These are phyloP conservation scores for Bombus confusus DNA, from an alignment of 1,140 invertebrate species.

Conservation along the genomic window DNA sequence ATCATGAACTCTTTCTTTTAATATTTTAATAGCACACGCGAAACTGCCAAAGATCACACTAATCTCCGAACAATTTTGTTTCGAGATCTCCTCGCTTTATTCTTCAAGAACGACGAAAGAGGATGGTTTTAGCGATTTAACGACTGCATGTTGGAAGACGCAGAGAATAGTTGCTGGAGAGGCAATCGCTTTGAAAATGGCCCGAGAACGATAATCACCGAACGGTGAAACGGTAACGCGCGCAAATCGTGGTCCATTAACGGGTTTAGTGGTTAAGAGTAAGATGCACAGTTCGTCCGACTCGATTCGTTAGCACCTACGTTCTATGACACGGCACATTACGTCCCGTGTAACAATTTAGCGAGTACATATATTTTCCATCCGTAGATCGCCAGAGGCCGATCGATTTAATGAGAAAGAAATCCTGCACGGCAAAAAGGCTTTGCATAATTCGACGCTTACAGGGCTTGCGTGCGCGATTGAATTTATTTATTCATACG, in stretches of 20 bases:
- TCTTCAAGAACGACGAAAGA: not conserved
- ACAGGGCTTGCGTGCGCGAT: not conserved
- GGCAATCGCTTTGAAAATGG: slow-evolving; percentile 28
- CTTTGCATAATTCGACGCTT: slow-evolving; percentile 19
- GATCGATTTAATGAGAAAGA: not conserved
- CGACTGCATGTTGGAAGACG: not conserved
- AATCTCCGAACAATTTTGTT: not conserved
- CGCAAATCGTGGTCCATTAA: slow-evolving; percentile 34
- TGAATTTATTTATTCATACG: slow-evolving; percentile 15
- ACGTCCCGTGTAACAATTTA: slow-evolving; percentile 27
- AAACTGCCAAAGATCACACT: not conserved
- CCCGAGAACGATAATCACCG: slow-evolving; percentile 11
- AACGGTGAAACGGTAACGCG: slow-evolving; percentile 19
- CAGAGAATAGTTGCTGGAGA: not conserved
- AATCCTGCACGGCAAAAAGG: not conserved
- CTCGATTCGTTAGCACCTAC: slow-evolving; percentile 31
- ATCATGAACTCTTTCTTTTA: not conserved
- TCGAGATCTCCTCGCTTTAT: not conserved
- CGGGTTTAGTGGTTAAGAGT: not conserved
- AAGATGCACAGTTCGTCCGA: not conserved
- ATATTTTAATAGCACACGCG: not conserved
- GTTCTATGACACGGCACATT: slow-evolving; percentile 43
- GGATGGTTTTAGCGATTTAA: not conserved
- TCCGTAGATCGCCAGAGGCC: not conserved
- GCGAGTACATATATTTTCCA: slow-evolving; percentile 16